Evolutionary conservation across 2,113 vertebrate species (phyloP).

Genomic region (Patagioenas fasciata): DNA sequence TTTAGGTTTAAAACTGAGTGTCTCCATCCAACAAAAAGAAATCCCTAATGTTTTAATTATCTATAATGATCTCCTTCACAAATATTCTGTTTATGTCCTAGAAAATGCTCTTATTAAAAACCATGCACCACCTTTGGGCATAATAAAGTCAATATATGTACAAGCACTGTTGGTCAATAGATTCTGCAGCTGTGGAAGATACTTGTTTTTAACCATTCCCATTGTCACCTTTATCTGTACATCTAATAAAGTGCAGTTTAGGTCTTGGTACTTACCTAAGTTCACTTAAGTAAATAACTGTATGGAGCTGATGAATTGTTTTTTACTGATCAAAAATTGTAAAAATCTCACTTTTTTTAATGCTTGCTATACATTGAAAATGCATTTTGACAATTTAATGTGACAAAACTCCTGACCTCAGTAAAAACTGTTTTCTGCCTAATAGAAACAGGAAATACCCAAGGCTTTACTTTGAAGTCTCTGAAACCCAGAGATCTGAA

Average conservation of each 20-base stretch:
- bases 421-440: background rate
- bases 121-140: background rate
- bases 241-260: background rate
- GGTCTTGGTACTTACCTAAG: background rate
- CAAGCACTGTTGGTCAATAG: background rate
- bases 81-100: background rate
- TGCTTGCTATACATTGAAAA: background rate
- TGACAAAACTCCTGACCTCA: slow-evolving; percentile 5
- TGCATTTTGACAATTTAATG: background rate
- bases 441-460: background rate
- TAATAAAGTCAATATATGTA: background rate
- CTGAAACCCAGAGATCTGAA: background rate
- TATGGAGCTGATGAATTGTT: background rate
- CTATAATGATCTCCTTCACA: background rate
- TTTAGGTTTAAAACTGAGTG: background rate
- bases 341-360: background rate
- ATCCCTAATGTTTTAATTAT: slow-evolving; percentile 64
- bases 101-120: background rate
- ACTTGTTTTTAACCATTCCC: background rate
- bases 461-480: slow-evolving; percentile 45
- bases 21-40: background rate
- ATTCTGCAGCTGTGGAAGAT: background rate
- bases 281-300: background rate
- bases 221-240: background rate
- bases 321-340: background rate